Evolutionary conservation across 2,888 invertebrate genomes (phyloP).

Genomic region (Sipha maydis): DNA sequence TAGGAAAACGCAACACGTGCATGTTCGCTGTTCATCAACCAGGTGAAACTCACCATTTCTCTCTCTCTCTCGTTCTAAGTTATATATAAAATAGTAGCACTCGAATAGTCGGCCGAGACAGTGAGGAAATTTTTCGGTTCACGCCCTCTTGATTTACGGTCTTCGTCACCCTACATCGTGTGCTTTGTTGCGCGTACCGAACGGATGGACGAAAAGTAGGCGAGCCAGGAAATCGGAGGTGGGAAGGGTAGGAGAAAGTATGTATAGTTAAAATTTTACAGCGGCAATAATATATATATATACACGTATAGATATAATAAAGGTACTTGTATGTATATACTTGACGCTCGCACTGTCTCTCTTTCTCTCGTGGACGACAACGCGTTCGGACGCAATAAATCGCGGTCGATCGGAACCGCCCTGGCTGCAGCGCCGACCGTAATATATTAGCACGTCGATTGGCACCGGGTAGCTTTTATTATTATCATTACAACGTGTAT

Average conservation of each 20-base stretch:
- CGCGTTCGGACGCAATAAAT: conserved; percentile 44
- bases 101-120: not conserved
- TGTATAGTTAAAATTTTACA: conserved; percentile 51
- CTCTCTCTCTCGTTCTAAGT: too few species aligned
- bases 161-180: conserved; percentile 10
- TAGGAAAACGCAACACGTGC: conserved; percentile 2
- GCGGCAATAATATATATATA: not conserved
- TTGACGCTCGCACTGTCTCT: not conserved
- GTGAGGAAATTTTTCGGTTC: conserved; percentile 30
- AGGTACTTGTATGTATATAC: not conserved
- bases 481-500: too few species aligned
- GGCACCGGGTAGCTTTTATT: not conserved
- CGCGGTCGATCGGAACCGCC: conserved; percentile 30
- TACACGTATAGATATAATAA: too few species aligned
- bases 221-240: not conserved
- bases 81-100: not conserved
- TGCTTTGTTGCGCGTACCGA: not conserved
- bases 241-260: not conserved
- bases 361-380: not conserved
- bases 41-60: too few species aligned
- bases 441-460: not conserved
- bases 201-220: not conserved
- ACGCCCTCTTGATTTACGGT: conserved; percentile 57
- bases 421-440: not conserved
- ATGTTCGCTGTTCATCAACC: conserved; percentile 28